Evolutionary conservation across 64 coral and sea anemone species (phyloP), one percentile per base, ranked within the genome.

Genomic region (Montipora capricornis): DNA sequence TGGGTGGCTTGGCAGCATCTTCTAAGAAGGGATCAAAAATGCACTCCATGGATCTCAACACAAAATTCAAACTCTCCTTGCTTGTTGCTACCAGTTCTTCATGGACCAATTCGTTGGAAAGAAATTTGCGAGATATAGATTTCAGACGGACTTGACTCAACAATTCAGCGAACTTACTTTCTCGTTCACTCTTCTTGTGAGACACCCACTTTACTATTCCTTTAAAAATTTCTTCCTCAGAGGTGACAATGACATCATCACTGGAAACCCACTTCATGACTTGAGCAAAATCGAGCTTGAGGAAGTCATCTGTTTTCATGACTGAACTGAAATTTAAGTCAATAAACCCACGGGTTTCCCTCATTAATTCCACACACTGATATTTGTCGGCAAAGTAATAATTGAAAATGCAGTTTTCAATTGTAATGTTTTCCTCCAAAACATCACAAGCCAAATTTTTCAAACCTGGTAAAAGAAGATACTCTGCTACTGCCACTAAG

Each of bases 171-270:
- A 81, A 81, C 0, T 59, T 4, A 0, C 4, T 20, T 61, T 81
- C 79, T 60, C 79, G 58, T 81, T 81, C 79, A 51, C 51, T 81
- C 58, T 16, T 81, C 51, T 81, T 61, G 8, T 81, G 79, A 59
- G 5, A 29, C 19, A 62, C 53, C 79, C 79, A 81, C 55, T 61
- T 81, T 8, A 81, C 49, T 29, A 81, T 60, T 81, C 79, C 79
- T 4, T 61, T 61, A 10, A 81, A 81, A 61, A 81, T 52, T 4
- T 81, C 55, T 81, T 81, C 53, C 79, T 81, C 79, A 60, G 79
- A n/a, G 12, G 7, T 22, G 20, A 81, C 53, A 37, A 17, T 59
- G 8, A 81, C 17, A 22, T 81, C 79, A 29, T 81, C 79, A 61
- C 79, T 81, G 51, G 79, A 81, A 50, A 81, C 51, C 79, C 79